Evolutionary conservation across 2,888 invertebrate genomes (phyloP).

Genomic region (Odontocolon sp.): DNA sequence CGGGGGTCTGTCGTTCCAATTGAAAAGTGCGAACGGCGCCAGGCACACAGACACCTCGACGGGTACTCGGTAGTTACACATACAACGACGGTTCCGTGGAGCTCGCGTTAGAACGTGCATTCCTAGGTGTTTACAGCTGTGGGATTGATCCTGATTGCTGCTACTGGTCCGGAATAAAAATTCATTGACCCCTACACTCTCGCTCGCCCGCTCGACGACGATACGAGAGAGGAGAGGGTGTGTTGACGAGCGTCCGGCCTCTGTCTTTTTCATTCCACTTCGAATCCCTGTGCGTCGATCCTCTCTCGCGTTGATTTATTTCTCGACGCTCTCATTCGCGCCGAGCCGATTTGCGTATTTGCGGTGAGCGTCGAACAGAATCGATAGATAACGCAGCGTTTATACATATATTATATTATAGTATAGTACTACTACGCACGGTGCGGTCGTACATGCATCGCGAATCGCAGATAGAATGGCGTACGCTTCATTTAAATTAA

Average conservation of each 20-base stretch:
- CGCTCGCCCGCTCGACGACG: constrained; percentile 16
- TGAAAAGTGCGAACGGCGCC: constrained; percentile 50
- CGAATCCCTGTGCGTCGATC: neutral
- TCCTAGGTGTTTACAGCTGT: constrained; percentile 60
- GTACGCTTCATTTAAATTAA: constrained; percentile 11
- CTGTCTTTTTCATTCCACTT: neutral
- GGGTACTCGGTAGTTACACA: neutral
- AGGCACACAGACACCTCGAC: constrained; percentile 9
- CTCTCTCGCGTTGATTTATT: neutral
- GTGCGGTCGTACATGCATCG: constrained; percentile 1
- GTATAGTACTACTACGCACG: neutral
- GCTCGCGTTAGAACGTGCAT: constrained; percentile 60
- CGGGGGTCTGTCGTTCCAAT: constrained; percentile 32
- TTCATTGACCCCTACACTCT: constrained; percentile 56
- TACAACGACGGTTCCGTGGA: neutral
- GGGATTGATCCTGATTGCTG: constrained; percentile 58
- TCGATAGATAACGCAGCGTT: neutral
- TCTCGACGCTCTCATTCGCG: neutral
- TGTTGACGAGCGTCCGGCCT: neutral
- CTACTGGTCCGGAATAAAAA: constrained; percentile 58
- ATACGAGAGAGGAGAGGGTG: neutral
- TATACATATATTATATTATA: neutral
- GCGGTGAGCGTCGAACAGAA: neutral
- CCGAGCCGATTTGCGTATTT: neutral
- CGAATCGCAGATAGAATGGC: neutral